phyloP scores from a whole-genome alignment of 2,797 vertebrate species.

The Spatula versicolor region DNA sequence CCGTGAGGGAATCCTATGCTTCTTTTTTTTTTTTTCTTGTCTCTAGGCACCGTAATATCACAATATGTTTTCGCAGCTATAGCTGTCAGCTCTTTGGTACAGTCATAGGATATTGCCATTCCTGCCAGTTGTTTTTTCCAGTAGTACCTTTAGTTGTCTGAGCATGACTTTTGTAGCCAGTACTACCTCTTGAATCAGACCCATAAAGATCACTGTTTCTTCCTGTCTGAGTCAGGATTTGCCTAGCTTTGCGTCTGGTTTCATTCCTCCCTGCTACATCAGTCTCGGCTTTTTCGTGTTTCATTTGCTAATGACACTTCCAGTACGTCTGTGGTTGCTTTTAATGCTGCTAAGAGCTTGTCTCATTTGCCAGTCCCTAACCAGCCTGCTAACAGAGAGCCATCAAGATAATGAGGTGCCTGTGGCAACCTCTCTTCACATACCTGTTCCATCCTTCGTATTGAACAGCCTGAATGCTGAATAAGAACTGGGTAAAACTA shows the following conservation, averaged over 20 bases:
- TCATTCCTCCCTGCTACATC: background rate
- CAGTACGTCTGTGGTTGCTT: slow-evolving; percentile 30
- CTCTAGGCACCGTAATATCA: background rate
- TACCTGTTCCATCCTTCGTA: background rate
- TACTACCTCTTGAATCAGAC: background rate
- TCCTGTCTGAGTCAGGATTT: background rate
- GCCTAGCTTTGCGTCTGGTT: background rate
- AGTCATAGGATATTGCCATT: background rate
- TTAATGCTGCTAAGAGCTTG: slow-evolving; percentile 13
- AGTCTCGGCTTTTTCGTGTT: background rate
- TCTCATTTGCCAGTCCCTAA: background rate
- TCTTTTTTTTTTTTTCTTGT: background rate
- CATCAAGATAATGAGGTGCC: background rate
- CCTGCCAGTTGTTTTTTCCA: background rate
- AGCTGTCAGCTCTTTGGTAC: background rate
- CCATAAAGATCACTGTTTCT: background rate
- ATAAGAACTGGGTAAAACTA: background rate
- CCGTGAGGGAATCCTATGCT: background rate
- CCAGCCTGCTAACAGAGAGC: background rate
- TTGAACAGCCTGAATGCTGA: background rate
- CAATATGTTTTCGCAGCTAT: background rate
- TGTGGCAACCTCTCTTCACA: background rate
- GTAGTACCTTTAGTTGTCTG: background rate
- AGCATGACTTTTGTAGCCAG: background rate
- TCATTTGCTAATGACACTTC: background rate